Evolutionary conservation across 2,888 invertebrate species (phyloP).

Genomic region (Acleris laterana): DNA sequence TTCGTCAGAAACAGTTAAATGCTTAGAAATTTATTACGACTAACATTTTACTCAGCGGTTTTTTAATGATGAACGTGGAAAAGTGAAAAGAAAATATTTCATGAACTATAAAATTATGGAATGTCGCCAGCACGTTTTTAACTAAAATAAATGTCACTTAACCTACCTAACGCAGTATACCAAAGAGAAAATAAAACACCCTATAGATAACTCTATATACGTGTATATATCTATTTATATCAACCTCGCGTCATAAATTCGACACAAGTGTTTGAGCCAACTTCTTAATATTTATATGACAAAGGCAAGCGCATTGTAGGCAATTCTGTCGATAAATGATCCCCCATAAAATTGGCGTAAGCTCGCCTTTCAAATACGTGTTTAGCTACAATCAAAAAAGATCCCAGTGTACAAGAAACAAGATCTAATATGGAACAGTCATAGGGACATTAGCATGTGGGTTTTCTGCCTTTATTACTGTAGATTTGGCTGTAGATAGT

Average conservation of each 20-base stretch:
- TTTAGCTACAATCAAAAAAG: slow-evolving; percentile 15
- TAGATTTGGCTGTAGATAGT: slow-evolving; percentile 22
- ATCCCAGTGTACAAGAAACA: not conserved
- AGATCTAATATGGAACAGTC: not conserved
- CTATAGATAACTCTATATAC: no score
- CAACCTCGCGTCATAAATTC: slow-evolving; percentile 15
- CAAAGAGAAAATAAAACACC: not conserved
- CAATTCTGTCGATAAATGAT: slow-evolving; percentile 53
- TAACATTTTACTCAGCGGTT: no score
- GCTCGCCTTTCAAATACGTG: slow-evolving; percentile 14
- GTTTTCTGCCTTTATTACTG: slow-evolving; percentile 22
- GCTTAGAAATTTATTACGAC: no score
- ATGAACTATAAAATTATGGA: no score
- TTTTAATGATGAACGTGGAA: no score
- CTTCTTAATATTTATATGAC: slow-evolving; percentile 37
- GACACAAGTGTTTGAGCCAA: slow-evolving; percentile 15
- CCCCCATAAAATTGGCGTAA: slow-evolving; percentile 55
- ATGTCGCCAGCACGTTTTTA: no score
- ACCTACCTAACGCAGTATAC: not conserved
- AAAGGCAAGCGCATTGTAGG: slow-evolving; percentile 35
- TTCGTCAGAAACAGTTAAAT: no score
- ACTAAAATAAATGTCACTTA: no score
- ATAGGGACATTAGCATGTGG: slow-evolving; percentile 20
- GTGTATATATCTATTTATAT: not conserved
- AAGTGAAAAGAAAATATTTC: no score